phyloP scores from a whole-genome alignment of 1,140 invertebrate species.

The Onthophagus taurus region DNA sequence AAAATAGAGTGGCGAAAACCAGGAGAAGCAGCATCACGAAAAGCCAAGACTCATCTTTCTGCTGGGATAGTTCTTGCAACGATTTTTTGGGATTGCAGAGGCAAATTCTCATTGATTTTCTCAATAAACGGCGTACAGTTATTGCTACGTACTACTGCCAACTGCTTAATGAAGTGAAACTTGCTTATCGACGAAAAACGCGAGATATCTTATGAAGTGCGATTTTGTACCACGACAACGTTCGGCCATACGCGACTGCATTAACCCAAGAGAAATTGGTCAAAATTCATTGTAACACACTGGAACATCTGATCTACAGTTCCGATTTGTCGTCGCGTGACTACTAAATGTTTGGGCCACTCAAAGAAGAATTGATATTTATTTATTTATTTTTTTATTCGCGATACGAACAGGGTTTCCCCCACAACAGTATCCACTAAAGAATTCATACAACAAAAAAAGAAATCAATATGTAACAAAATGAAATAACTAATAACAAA shows the following conservation, averaged over 20 bases:
- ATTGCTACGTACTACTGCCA: too few species aligned
- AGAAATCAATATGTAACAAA: too few species aligned
- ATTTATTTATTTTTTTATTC: too few species aligned
- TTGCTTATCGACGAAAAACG: neutral
- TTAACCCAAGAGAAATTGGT: neutral
- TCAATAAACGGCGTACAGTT: too few species aligned
- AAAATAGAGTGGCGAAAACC: too few species aligned
- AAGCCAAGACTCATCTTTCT: neutral
- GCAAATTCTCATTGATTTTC: neutral
- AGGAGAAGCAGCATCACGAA: neutral
- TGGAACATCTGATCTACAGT: conserved; percentile 25
- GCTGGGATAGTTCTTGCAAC: neutral
- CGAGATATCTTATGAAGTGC: too few species aligned
- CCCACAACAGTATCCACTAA: too few species aligned
- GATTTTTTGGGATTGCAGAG: neutral
- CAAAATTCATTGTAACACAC: conserved; percentile 17
- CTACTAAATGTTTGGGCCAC: conserved; percentile 18
- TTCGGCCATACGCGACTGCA: neutral
- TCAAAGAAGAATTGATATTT: conserved; percentile 7
- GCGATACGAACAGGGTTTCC: too few species aligned
- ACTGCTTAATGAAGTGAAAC: conserved; percentile 1
- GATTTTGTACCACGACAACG: too few species aligned
- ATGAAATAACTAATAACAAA: too few species aligned
- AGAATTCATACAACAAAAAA: too few species aligned
- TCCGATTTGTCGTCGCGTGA: conserved; percentile 26